Evolutionary conservation across 30 jellyfish, hydroid and myxozoan species (phyloP).

Genomic region (Cassiopea andromeda): DNA sequence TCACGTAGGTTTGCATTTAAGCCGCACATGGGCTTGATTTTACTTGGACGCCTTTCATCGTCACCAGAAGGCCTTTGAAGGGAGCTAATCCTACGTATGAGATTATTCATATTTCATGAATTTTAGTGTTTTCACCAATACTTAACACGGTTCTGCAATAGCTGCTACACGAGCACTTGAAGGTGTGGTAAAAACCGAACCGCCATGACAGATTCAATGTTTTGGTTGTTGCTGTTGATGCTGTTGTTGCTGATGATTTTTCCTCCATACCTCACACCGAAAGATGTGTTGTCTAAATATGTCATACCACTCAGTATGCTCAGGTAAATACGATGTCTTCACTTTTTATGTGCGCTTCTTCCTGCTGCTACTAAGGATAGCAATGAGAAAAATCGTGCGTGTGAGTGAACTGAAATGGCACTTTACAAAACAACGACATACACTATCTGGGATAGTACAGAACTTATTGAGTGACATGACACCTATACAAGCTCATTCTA

Average conservation of each 20-base stretch:
- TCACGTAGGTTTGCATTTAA: slow-evolving; percentile 69
- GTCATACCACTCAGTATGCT: too few species aligned
- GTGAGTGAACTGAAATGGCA: too few species aligned
- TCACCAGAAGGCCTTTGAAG: not conserved
- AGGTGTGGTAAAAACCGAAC: not conserved
- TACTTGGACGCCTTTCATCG: slow-evolving; percentile 9
- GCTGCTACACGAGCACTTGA: not conserved
- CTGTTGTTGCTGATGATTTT: not conserved
- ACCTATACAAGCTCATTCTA: too few species aligned
- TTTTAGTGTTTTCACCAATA: not conserved
- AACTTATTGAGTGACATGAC: too few species aligned
- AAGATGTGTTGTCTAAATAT: too few species aligned
- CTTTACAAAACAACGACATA: too few species aligned
- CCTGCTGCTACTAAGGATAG: too few species aligned
- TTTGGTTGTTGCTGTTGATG: not conserved
- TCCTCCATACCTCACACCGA: too few species aligned
- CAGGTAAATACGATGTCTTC: too few species aligned
- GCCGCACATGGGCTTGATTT: slow-evolving; percentile 22
- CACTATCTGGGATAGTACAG: too few species aligned
- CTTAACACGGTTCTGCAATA: not conserved
- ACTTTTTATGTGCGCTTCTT: too few species aligned
- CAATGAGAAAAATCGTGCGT: too few species aligned
- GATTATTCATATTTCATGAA: slow-evolving; percentile 10
- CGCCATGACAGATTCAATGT: not conserved
- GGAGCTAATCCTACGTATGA: not conserved